Conservation (phyloP, 2,888 invertebrate species). For the Amblyjoppa fuscipennis region DNA sequence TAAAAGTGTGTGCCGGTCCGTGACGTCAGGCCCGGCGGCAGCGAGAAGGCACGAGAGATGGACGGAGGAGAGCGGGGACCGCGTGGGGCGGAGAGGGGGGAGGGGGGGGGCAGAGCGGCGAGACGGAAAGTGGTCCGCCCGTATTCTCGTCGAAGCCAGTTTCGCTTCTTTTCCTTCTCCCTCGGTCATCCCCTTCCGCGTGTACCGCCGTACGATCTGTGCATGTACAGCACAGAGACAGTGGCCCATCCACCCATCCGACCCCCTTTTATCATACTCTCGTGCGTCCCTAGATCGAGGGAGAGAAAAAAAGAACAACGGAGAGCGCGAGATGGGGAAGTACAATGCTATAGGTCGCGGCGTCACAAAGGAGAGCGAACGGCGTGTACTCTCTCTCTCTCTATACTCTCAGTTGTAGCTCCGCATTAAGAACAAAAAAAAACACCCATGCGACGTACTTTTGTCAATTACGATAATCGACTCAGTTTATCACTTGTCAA, state of each 20-base stretch:
- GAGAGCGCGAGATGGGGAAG: constrained; percentile 36
- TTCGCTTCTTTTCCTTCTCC: constrained; percentile 24
- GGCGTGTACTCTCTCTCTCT: no score
- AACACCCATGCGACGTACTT: no score
- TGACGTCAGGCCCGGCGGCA: constrained; percentile 77
- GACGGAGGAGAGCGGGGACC: background rate
- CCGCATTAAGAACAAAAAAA: no score
- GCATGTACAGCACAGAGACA: constrained; percentile 49
- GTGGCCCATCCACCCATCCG: constrained; percentile 45
- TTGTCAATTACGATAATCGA: no score
- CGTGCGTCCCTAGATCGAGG: constrained; percentile 43
- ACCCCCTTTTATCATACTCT: constrained; percentile 63
- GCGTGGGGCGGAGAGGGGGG: background rate
- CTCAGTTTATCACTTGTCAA: no score
- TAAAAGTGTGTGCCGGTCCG: constrained; percentile 77
- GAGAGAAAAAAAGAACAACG: constrained; percentile 29
- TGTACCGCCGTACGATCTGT: background rate
- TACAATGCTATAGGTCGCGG: constrained; percentile 32
- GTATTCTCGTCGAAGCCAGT: constrained; percentile 56
- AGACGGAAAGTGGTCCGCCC: constrained; percentile 55
- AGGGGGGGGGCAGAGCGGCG: constrained; percentile 11
- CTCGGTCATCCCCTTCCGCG: constrained; percentile 20
- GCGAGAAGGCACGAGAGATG: constrained; percentile 69
- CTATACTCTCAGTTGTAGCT: no score
- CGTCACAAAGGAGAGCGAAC: background rate